A percentile compares a stretch with the other conserved stretches of the same genome.
Evolutionary conservation across 2,113 vertebrate species (phyloP).

Genomic region (Siphamia tubifer): DNA sequence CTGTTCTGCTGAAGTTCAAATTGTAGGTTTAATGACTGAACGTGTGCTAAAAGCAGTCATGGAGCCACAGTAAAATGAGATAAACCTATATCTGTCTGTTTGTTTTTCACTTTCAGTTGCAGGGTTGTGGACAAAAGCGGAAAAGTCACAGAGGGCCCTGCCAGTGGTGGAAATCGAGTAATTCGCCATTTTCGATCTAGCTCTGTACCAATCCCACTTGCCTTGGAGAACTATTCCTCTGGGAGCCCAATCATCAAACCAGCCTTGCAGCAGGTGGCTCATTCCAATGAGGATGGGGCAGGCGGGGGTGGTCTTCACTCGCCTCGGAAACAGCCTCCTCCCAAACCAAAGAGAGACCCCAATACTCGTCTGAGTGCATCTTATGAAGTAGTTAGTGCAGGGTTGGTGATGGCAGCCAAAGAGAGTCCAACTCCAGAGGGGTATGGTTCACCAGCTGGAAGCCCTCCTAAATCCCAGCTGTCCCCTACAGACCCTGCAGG

Average conservation of each 20-base stretch:
- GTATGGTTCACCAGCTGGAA: conserved; percentile 76
- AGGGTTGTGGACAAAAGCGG: conserved; percentile 84
- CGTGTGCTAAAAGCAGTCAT: too few species aligned
- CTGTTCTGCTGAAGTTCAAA: too few species aligned
- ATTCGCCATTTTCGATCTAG: conserved; percentile 84
- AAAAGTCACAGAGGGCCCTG: conserved; percentile 74
- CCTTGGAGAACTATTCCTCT: conserved; percentile 80
- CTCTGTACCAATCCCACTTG: conserved; percentile 81
- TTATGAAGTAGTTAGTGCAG: conserved; percentile 93
- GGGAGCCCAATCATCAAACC: conserved; percentile 83
- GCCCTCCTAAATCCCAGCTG: conserved; percentile 76
- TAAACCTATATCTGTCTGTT: too few species aligned
- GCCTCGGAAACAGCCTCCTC: conserved; percentile 95
- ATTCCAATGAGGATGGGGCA: conserved; percentile 82
- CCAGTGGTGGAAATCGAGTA: conserved; percentile 66
- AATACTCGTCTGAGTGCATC: conserved; percentile 95
- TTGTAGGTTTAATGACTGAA: too few species aligned
- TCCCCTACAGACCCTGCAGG: conserved; percentile 77
- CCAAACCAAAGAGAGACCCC: conserved; percentile 97
- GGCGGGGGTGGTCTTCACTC: conserved; percentile 80
- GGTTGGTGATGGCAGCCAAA: conserved; percentile 86
- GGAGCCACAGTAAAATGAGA: too few species aligned
- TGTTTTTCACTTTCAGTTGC: conserved; percentile 48
- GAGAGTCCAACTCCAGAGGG: conserved; percentile 85
- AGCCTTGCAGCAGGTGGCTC: conserved; percentile 82